Base-by-base conservation (phyloP, 2,888 invertebrate genomes). In the Microplitis manilae region DNA sequence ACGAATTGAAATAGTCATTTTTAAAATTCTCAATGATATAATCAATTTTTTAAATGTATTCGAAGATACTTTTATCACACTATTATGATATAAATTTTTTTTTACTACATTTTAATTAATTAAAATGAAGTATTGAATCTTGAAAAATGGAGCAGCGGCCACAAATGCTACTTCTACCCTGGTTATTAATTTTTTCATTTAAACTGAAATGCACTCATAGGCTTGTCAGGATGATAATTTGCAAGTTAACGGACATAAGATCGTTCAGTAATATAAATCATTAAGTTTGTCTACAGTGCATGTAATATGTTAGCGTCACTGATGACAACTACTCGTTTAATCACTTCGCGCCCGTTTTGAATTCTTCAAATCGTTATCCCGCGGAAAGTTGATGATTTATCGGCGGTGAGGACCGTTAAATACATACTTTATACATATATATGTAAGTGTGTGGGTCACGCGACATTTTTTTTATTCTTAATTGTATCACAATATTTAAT, bases 291-390 rank as follows among this genome's bases (percentile, higher is more conserved):
- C 75, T 76, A 68, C 74, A 72, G 72, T 71, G 75, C 77, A 72
- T 74, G 72, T 79, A 77, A 81, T 78, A 78, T 79, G 73, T 73
- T 75, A 77, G 76, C 79, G 76, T 80, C 80, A 86, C 84, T 82
- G 85, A 87, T 85, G 87, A 87, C 87, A 87, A 87, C 86, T 83
- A 80, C 81, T 84, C 85, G 84, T 85, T 87, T 87, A 87, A 86
- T 87, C 86, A 85, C 87, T 87, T 87, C 85, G 84, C 86, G 83
- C 87, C 79, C 77, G 73, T 79, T 67, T 73, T 75, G 79, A 79
- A 81, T 81, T 82, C 82, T 79, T 77, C 73, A 79, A 81, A 82
- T 82, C 78, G 79, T 70, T 80, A 78, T 77, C 79, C 74, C 78
- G 70, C 75, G 68, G 68, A 81, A 79, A 81, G 79, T 79, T 77